These are phyloP conservation scores for Andrena marginata DNA, from an alignment of 2,888 invertebrate genomes.

Conservation along the genomic window DNA sequence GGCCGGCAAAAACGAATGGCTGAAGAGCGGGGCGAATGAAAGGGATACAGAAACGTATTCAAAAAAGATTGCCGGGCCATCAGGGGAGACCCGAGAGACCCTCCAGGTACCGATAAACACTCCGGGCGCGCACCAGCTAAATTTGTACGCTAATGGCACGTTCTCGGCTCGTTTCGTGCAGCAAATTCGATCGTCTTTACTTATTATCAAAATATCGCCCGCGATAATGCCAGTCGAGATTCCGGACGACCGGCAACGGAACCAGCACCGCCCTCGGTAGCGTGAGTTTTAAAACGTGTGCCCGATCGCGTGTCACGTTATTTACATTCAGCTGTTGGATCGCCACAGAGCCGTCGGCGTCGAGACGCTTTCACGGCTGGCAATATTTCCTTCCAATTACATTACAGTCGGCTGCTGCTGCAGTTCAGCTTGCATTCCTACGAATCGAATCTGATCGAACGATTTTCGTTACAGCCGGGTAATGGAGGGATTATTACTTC, in stretches of 20 bases:
- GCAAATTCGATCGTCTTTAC: slow-evolving; percentile 34
- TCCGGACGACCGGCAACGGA: background rate
- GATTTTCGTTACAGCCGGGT: no score
- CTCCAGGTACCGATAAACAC: slow-evolving; percentile 42
- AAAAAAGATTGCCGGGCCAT: slow-evolving; percentile 28
- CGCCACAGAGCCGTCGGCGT: background rate
- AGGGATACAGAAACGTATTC: slow-evolving; percentile 29
- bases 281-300: background rate
- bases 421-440: no score
- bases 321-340: background rate
- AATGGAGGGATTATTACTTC: no score
- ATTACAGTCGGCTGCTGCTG: no score
- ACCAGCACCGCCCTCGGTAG: background rate
- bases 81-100: slow-evolving; percentile 26
- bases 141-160: slow-evolving; percentile 47
- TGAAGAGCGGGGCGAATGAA: slow-evolving; percentile 34
- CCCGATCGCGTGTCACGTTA: background rate
- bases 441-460: no score
- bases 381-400: no score
- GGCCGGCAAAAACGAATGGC: slow-evolving; percentile 30
- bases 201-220: slow-evolving; percentile 16
- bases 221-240: slow-evolving; percentile 4
- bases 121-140: slow-evolving; percentile 31
- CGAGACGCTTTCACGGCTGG: background rate
- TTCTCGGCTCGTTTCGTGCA: slow-evolving; percentile 50